Conservation (phyloP, 2,888 invertebrate species). For the Pristionchus entomophagus region DNA sequence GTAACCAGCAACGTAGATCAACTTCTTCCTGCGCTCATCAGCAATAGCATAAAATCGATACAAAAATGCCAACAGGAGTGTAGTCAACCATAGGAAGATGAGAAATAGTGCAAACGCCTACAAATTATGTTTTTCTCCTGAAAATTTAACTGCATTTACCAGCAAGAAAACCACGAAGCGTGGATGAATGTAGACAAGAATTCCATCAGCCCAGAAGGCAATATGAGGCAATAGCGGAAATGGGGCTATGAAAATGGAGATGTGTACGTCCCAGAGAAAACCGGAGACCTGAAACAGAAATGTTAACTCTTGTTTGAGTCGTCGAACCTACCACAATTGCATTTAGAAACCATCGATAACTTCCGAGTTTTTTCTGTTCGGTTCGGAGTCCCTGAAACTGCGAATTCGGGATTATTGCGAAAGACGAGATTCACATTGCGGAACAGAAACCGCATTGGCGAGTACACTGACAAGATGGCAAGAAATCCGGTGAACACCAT, state of each 20-base stretch:
- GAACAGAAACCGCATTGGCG: background rate
- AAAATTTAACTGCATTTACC: background rate
- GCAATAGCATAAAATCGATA: background rate
- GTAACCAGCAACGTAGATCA: background rate
- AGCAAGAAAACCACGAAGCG: background rate
- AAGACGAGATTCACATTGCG: background rate
- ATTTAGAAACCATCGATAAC: background rate
- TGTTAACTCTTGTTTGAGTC: background rate
- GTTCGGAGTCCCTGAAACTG: background rate
- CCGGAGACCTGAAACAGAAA: background rate
- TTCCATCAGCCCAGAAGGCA: background rate
- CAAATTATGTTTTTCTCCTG: background rate
- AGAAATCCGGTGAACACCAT: background rate
- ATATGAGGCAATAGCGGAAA: background rate
- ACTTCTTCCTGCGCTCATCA: background rate
- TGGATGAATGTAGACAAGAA: background rate
- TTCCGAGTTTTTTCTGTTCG: background rate
- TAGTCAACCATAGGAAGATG: background rate
- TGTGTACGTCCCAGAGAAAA: background rate
- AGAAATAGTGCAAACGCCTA: constrained; percentile 16
- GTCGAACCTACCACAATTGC: background rate
- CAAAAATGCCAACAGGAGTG: background rate
- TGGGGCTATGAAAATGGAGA: background rate
- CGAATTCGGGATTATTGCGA: background rate
- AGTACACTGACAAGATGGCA: background rate